Evolutionary conservation across 2,113 vertebrate species (phyloP), one percentile per base, ranked within the genome.

Genomic region (Holacanthus passer): DNA sequence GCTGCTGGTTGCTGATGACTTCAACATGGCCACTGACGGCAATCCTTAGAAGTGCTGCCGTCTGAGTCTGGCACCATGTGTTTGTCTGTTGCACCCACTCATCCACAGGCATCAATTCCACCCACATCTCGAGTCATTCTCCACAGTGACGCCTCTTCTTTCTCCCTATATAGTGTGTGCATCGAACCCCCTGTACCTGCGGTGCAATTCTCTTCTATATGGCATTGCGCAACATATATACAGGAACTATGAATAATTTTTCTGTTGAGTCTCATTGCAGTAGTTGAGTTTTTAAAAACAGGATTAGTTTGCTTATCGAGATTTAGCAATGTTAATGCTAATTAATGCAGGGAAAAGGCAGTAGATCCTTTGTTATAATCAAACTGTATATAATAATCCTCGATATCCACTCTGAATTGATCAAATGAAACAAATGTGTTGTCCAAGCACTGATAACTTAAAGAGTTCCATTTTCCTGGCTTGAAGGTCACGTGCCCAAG

Each of bases 1-100:
- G 94, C 95, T 99, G 84, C 96, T 97, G 84, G 96, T 96, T 6
- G 94, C 96, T 41, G 96, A 98, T 24, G 96, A 98, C 65, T 95
- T 96, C 87, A 93, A 92, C 92, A 93, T 97, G 94, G 90, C 83
- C 64, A 90, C 92, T 6, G 82, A 94, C 60, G 92, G 89, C 92
- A 93, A 91, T 82, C 73, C 88, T 78, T 94, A 95, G 71, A 73
- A 90, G 90, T 90, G 94, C 89, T 91, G 91, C 68, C 73, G 53
- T 84, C 37, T 41, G 37, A 66, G 37, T 79, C 67, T 53, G 48
- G 67, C 64, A 39, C 73, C 48, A 14, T 43, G 12, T 67, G 73
- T 82, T 85, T 73, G 50, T 86, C 47, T 89, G 55, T 82, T 85
- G 76, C 81, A 52, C 81, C 86, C 78, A 84, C 86, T 73, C 70